phyloP scores from a whole-genome alignment of 1,140 invertebrate species.

The Druon quercuslanigerum region DNA sequence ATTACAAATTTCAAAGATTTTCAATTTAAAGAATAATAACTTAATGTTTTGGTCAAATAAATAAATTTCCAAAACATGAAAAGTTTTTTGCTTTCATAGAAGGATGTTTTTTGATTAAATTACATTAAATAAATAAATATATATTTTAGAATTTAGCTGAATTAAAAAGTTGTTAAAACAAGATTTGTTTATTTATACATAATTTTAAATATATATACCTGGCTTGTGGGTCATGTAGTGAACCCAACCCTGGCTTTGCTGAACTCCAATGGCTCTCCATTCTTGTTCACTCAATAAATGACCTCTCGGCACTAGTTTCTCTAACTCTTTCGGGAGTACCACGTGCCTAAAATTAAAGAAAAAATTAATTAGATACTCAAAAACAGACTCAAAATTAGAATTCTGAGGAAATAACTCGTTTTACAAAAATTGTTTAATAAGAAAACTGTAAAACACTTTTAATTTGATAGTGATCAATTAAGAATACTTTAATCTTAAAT shows the following conservation, averaged over 20 bases:
- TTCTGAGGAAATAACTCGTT: background rate
- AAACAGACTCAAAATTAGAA: background rate
- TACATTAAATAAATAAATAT: background rate
- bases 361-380: background rate
- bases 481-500: too few species aligned
- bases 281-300: constrained; percentile 94
- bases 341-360: constrained; percentile 86
- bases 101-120: background rate
- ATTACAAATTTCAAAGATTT: too few species aligned
- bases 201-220: constrained; percentile 75
- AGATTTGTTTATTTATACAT: background rate
- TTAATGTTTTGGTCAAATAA: too few species aligned
- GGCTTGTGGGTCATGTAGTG: constrained; percentile 97
- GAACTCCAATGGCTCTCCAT: constrained; percentile 94
- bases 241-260: constrained; percentile 95
- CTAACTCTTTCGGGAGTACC: constrained; percentile 91
- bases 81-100: too few species aligned
- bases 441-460: too few species aligned
- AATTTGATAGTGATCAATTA: too few species aligned
- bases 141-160: background rate
- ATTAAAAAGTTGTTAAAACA: background rate
- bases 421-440: too few species aligned
- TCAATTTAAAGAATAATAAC: too few species aligned
- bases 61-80: too few species aligned
- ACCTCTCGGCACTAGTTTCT: constrained; percentile 91